phyloP scores from a whole-genome alignment of 2,113 vertebrate genomes.

The Anthoscopus minutus region DNA sequence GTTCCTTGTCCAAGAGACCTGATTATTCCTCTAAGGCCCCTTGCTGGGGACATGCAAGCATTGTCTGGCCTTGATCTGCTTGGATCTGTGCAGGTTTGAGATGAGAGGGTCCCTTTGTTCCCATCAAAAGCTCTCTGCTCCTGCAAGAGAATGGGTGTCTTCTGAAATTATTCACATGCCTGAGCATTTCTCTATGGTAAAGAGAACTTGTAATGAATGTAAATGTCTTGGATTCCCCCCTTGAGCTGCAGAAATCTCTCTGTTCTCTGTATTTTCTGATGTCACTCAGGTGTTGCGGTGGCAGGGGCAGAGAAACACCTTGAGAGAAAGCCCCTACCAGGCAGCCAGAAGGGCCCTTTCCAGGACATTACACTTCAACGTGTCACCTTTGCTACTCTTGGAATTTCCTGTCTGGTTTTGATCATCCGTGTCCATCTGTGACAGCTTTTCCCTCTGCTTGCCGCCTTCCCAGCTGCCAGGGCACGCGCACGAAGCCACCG shows the following conservation, averaged over 20 bases:
- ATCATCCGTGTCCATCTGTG: background rate
- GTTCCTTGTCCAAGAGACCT: background rate
- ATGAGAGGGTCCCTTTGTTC: constrained; percentile 4
- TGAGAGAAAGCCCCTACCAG: background rate
- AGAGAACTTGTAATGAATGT: background rate
- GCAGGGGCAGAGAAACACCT: background rate
- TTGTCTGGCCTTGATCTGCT: background rate
- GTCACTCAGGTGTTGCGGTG: background rate
- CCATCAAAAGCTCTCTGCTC: background rate
- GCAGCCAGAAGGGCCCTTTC: constrained; percentile 42
- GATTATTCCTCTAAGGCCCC: background rate
- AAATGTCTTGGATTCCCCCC: background rate
- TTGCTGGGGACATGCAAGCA: background rate
- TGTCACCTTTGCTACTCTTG: constrained; percentile 3
- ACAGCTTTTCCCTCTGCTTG: background rate
- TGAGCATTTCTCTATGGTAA: background rate
- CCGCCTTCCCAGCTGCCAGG: background rate
- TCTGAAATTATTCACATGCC: background rate
- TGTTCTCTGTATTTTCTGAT: background rate
- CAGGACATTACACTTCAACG: background rate
- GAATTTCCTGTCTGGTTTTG: background rate
- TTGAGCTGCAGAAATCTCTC: background rate
- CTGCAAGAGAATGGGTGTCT: background rate
- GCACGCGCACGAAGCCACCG: background rate
- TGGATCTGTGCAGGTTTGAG: background rate